phyloP scores from a whole-genome alignment of 2,113 vertebrate genomes.

The Pluvianellus socialis region DNA sequence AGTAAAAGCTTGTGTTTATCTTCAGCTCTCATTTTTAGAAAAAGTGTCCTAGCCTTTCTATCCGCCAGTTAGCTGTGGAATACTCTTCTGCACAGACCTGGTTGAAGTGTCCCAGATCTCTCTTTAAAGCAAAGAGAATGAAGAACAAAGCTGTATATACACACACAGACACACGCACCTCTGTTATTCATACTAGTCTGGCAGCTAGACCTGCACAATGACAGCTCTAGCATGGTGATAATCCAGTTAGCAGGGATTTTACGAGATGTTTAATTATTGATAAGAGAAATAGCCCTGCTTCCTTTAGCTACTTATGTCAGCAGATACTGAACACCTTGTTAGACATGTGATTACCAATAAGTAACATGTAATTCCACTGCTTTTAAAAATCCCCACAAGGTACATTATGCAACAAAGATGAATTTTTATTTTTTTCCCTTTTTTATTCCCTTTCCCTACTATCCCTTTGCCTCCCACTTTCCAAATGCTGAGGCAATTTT shows the following conservation, averaged over 20 bases:
- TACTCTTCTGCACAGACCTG: background rate
- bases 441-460: background rate
- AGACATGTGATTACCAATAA: slow-evolving; percentile 26
- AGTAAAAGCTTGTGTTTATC: background rate
- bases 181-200: background rate
- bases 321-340: slow-evolving; percentile 21
- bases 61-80: background rate
- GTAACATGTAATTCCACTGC: slow-evolving; percentile 15
- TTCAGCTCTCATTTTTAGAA: background rate
- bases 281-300: background rate
- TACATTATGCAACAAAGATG: background rate
- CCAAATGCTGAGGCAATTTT: background rate
- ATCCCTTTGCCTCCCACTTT: background rate
- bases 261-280: background rate
- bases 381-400: background rate
- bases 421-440: background rate
- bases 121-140: background rate
- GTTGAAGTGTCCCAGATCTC: background rate
- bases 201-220: background rate
- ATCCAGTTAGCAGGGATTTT: slow-evolving; percentile 39
- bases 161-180: background rate
- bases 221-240: background rate
- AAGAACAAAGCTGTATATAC: background rate
- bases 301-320: background rate
- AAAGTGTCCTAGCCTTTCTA: background rate